A percentile compares a stretch with the other conserved stretches of the same genome.
Evolutionary conservation across 2,888 invertebrate genomes (phyloP).

Genomic region (Coelogynopora nodosa): DNA sequence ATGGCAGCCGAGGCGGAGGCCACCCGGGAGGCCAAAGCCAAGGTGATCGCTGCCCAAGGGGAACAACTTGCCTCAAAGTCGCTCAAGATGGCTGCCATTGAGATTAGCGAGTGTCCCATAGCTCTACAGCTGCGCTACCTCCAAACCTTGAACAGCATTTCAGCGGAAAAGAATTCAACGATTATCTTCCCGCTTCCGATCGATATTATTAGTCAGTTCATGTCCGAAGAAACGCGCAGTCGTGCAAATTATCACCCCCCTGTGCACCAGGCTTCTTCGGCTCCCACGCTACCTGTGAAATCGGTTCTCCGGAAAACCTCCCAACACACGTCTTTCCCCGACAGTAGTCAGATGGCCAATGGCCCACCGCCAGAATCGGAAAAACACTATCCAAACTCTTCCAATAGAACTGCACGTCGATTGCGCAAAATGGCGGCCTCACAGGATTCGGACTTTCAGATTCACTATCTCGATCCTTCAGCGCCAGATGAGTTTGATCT

Average conservation of each 20-base stretch:
- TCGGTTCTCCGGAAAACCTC: not conserved
- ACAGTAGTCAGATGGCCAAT: not conserved
- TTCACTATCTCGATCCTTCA: not conserved
- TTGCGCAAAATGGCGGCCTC: not conserved
- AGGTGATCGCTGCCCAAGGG: conserved; percentile 57
- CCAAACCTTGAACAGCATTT: conserved; percentile 58
- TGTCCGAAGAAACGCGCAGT: not conserved
- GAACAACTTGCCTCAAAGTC: conserved; percentile 71
- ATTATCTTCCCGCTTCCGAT: conserved; percentile 60
- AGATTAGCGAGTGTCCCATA: conserved; percentile 77
- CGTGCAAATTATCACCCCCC: not conserved
- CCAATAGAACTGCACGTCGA: not conserved
- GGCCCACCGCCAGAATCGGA: not conserved
- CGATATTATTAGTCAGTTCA: conserved; percentile 48
- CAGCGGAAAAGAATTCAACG: conserved; percentile 60
- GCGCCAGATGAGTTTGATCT: not conserved
- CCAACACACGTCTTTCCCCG: not conserved
- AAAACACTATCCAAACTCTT: too few species aligned
- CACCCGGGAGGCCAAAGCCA: conserved; percentile 51
- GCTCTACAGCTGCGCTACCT: conserved; percentile 68
- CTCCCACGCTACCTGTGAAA: not conserved
- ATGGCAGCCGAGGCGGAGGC: conserved; percentile 61
- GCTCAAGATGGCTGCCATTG: conserved; percentile 79
- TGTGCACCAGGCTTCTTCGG: not conserved
- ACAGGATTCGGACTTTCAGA: not conserved